These are phyloP conservation scores for Caenorhabditis uteleia DNA, from an alignment of 2,888 invertebrate species.

Conservation along the genomic window DNA sequence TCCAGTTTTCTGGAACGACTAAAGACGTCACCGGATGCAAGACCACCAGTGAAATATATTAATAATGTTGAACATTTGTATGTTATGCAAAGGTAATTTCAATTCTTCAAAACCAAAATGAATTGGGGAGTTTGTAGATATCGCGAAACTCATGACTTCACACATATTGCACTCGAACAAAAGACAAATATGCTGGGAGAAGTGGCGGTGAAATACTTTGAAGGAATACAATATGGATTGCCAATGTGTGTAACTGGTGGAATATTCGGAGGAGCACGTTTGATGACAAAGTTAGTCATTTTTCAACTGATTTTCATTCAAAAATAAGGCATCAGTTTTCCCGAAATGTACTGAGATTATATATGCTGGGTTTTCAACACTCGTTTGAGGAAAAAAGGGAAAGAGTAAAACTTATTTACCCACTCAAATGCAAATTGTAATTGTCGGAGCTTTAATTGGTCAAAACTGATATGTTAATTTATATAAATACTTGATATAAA, in stretches of 20 bases:
- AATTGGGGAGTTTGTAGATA: constrained; percentile 75
- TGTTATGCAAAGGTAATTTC: constrained; percentile 87
- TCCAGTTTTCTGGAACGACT: constrained; percentile 70
- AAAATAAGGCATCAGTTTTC: too few relatives aligned
- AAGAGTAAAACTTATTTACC: too few relatives aligned
- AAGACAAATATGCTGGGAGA: constrained; percentile 83
- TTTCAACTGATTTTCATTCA: neutral
- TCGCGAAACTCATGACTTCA: constrained; percentile 92
- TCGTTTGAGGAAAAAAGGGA: too few relatives aligned
- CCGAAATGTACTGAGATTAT: neutral
- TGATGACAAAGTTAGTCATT: constrained; percentile 78
- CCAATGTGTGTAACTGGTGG: constrained; percentile 96
- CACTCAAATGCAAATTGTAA: too few relatives aligned
- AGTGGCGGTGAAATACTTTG: constrained; percentile 96
- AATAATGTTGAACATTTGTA: constrained; percentile 88
- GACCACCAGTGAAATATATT: constrained; percentile 88
- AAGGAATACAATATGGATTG: constrained; percentile 89
- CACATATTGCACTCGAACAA: constrained; percentile 89
- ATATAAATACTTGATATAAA: too few relatives aligned
- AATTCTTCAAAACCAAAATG: neutral
- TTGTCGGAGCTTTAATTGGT: too few relatives aligned
- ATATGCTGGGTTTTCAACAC: too few relatives aligned
- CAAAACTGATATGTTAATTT: too few relatives aligned
- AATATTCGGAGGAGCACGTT: constrained; percentile 85
- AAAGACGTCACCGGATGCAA: constrained; percentile 89